These are phyloP conservation scores for Cygnus atratus DNA, from an alignment of 2,113 vertebrate species.

Conservation along the genomic window DNA sequence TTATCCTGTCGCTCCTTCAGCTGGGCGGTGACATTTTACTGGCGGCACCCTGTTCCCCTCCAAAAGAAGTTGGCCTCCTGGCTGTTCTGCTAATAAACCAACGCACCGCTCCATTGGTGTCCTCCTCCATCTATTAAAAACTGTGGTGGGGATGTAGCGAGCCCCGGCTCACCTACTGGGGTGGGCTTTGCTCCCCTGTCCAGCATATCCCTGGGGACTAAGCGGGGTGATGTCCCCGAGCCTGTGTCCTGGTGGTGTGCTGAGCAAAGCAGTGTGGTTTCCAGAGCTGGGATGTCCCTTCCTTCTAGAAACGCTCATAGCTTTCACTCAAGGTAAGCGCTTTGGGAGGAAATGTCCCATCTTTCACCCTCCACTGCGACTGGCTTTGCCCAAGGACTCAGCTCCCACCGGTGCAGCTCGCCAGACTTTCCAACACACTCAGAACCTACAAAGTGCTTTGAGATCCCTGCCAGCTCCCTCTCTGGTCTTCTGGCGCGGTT, in stretches of 20 bases:
- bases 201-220: neutral
- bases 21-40: slow-evolving; percentile 44
- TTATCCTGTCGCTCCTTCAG: slow-evolving; percentile 31
- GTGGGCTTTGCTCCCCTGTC: neutral
- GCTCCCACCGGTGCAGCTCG: neutral
- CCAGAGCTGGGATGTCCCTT: neutral
- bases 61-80: neutral
- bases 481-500: slow-evolving; percentile 16
- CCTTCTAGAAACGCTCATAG: neutral
- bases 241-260: neutral
- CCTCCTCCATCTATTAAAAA: neutral
- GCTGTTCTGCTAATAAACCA: neutral
- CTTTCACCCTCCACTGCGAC: neutral
- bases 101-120: neutral
- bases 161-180: neutral
- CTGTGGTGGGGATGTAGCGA: neutral
- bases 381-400: neutral
- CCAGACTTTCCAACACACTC: slow-evolving; percentile 49
- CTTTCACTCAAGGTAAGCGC: slow-evolving; percentile 19
- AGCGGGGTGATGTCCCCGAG: accelerated
- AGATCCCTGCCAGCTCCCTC: slow-evolving; percentile 56
- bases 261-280: neutral
- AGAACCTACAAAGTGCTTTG: slow-evolving; percentile 36
- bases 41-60: neutral
- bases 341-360: neutral